Conservation (phyloP, 2,113 vertebrate genomes). For the Colinus virginianus region DNA sequence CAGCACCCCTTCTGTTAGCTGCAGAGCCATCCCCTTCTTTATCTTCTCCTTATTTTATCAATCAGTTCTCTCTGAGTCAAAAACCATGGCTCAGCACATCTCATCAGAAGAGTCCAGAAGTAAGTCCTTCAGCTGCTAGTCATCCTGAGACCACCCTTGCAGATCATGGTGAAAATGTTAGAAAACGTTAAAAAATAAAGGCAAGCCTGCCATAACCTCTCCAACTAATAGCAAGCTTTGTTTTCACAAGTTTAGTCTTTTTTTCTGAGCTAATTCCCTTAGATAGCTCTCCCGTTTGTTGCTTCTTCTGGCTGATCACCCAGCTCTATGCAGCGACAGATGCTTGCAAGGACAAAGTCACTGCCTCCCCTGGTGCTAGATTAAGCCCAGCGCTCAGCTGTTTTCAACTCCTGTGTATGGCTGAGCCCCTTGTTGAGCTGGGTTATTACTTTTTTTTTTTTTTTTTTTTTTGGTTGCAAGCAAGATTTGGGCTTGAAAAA, state of each 20-base stretch:
- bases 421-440: background rate
- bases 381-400: background rate
- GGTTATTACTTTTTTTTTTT: background rate
- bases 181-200: conserved; percentile 26
- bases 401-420: background rate
- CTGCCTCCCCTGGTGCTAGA: background rate
- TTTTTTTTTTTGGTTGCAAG: background rate
- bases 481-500: background rate
- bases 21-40: background rate
- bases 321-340: background rate
- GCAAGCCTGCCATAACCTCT: background rate
- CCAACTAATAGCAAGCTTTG: background rate
- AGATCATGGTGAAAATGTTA: background rate
- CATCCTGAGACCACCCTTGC: background rate
- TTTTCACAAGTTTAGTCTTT: background rate
- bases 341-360: background rate
- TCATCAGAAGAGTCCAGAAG: background rate
- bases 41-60: background rate
- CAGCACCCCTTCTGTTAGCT: background rate
- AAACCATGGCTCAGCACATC: background rate
- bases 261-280: background rate
- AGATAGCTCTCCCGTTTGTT: background rate
- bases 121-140: background rate
- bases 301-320: background rate
- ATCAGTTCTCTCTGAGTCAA: background rate